Evolutionary conservation across 2,113 vertebrate species (phyloP).

Genomic region (Charina bottae): DNA sequence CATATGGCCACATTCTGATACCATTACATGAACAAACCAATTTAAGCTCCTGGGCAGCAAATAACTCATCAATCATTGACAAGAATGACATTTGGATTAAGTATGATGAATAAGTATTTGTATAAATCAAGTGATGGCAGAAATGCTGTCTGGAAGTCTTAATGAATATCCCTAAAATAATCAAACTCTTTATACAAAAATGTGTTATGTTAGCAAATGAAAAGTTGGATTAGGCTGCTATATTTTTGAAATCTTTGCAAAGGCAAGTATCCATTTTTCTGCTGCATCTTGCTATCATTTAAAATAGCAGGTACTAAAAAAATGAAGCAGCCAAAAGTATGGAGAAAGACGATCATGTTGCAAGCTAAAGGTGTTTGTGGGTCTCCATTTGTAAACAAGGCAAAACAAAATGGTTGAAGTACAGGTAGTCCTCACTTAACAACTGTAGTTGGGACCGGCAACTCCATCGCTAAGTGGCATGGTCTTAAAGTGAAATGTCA

Average conservation of each 20-base stretch:
- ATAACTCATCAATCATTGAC: slow-evolving; percentile 57
- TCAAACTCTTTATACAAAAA: slow-evolving; percentile 27
- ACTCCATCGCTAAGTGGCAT: no score
- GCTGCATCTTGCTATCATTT: background rate
- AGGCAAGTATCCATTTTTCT: background rate
- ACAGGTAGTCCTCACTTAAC: no score
- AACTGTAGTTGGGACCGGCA: no score
- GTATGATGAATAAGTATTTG: slow-evolving; percentile 68
- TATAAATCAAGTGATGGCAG: slow-evolving; percentile 47
- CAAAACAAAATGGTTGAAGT: background rate
- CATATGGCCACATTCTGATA: slow-evolving; percentile 48
- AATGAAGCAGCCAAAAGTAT: background rate
- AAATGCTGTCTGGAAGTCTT: slow-evolving; percentile 39
- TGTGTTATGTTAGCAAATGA: slow-evolving; percentile 29
- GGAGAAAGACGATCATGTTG: background rate
- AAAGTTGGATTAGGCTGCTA: slow-evolving; percentile 1
- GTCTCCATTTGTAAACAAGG: background rate
- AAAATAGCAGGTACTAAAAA: background rate
- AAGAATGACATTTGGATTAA: slow-evolving; percentile 61
- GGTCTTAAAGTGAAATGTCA: no score
- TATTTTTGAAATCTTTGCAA: background rate
- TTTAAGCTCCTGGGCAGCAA: slow-evolving; percentile 42
- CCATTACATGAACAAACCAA: slow-evolving; percentile 56
- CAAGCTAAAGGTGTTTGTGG: background rate
- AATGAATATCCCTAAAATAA: slow-evolving; percentile 47